Percentiles rank a stretch among this genome's conserved stretches.
Conservation (phyloP, 2,113 vertebrate genomes). For the Pedetes capensis region DNA sequence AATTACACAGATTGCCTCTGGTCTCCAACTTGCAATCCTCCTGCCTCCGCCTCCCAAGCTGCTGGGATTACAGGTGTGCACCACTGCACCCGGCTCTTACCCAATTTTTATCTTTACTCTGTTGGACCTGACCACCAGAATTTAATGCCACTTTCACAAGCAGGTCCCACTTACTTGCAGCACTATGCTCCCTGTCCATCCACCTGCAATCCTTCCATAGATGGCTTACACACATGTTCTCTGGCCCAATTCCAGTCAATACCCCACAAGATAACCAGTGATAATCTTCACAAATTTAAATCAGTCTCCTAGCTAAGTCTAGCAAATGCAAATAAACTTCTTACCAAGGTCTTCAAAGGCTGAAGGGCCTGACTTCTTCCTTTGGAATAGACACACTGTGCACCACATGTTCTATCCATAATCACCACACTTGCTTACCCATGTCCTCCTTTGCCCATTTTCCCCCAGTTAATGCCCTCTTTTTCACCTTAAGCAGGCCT, state of each 20-base stretch:
- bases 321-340: neutral
- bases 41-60: too few relatives aligned
- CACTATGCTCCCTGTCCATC: neutral
- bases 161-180: neutral
- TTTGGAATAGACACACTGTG: neutral
- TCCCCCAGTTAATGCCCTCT: neutral
- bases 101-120: neutral
- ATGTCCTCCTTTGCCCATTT: neutral
- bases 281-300: neutral
- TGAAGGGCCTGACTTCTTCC: neutral
- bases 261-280: neutral
- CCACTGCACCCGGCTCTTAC: too few relatives aligned
- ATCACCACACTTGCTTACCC: neutral
- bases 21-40: too few relatives aligned
- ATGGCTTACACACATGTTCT: neutral
- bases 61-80: too few relatives aligned
- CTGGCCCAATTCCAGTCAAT: neutral
- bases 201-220: neutral
- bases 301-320: neutral
- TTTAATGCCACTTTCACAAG: neutral
- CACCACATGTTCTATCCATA: neutral
- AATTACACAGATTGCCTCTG: too few relatives aligned
- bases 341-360: neutral
- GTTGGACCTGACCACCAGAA: neutral
- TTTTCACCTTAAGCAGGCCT: neutral